phyloP scores from a whole-genome alignment of 1,140 invertebrate species.

The Bombus huntii region DNA sequence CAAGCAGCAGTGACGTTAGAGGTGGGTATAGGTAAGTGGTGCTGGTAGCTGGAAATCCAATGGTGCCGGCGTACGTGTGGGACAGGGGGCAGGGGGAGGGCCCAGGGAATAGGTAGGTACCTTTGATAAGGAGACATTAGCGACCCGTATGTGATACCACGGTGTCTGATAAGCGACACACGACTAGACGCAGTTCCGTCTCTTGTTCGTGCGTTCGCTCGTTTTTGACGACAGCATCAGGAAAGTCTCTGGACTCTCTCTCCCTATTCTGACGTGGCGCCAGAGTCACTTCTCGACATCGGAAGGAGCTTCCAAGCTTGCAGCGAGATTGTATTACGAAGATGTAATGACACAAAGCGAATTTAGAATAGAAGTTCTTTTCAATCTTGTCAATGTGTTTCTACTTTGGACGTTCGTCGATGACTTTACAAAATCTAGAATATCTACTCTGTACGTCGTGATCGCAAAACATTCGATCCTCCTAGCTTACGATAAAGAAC shows the following conservation, averaged over 20 bases:
- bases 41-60: slow-evolving; percentile 78
- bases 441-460: too few species aligned
- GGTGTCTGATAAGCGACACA: slow-evolving; percentile 74
- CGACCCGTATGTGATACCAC: slow-evolving; percentile 82
- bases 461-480: too few species aligned
- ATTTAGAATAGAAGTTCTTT: too few species aligned
- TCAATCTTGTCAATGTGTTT: neutral
- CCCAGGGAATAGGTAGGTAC: slow-evolving; percentile 74
- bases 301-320: neutral
- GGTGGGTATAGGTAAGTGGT: slow-evolving; percentile 64
- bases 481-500: too few species aligned
- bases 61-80: slow-evolving; percentile 70
- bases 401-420: too few species aligned
- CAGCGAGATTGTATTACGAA: neutral
- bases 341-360: neutral
- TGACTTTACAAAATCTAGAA: too few species aligned
- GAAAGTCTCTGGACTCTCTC: slow-evolving; percentile 35
- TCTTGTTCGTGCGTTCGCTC: slow-evolving; percentile 63
- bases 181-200: slow-evolving; percentile 60
- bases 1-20: slow-evolving; percentile 62
- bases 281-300: neutral
- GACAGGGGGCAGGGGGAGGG: slow-evolving; percentile 56
- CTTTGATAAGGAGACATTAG: slow-evolving; percentile 82
- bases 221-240: slow-evolving; percentile 62
- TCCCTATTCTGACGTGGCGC: neutral